Conservation (phyloP, 2,888 invertebrate species). For the Mechanitis messenoides region DNA sequence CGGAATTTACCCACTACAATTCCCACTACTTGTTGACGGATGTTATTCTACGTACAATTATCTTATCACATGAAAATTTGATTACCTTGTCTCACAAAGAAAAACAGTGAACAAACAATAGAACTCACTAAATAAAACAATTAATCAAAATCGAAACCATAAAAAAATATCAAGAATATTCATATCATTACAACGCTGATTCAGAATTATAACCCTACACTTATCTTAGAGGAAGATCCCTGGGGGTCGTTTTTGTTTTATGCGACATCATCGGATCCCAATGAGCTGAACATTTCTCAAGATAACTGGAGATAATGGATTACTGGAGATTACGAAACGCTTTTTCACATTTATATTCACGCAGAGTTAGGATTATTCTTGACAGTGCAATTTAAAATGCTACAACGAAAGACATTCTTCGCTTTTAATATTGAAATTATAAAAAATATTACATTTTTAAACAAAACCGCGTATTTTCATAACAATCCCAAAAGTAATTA, state of each 20-base stretch:
- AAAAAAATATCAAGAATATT: not conserved
- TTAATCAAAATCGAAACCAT: too few relatives aligned
- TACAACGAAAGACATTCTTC: not conserved
- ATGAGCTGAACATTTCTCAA: constrained; percentile 6
- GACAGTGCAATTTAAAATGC: constrained; percentile 3
- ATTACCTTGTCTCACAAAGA: too few relatives aligned
- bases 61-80: too few relatives aligned
- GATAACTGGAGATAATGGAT: not conserved
- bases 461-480: not conserved
- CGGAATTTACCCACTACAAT: too few relatives aligned
- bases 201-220: not conserved
- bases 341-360: constrained; percentile 1
- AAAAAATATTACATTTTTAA: not conserved
- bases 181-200: not conserved
- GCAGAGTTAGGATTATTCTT: not conserved
- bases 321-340: not conserved
- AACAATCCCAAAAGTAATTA: constrained; percentile 2
- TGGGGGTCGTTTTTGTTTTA: not conserved
- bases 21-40: too few relatives aligned
- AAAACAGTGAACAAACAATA: too few relatives aligned
- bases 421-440: not conserved
- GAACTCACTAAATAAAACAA: too few relatives aligned
- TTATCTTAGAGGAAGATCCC: not conserved
- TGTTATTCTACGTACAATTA: too few relatives aligned
- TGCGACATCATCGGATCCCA: constrained; percentile 5